phyloP scores from a whole-genome alignment of 2,113 vertebrate species.

The Pygoscelis adeliae region DNA sequence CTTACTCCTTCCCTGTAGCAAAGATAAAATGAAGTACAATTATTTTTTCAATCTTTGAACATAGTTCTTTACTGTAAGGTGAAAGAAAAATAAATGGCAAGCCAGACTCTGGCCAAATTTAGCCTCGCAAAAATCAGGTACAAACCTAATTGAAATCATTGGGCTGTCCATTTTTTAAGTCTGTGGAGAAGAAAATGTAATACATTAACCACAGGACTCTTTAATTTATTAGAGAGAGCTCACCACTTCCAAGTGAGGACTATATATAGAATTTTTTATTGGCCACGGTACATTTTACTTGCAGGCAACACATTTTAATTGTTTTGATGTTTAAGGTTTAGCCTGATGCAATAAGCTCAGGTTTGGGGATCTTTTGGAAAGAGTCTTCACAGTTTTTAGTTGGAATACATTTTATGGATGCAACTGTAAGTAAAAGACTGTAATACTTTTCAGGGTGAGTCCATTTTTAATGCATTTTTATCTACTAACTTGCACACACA shows the following conservation, averaged over 20 bases:
- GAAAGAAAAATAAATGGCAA: background rate
- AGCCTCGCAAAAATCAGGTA: background rate
- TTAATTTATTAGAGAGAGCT: background rate
- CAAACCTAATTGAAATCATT: slow-evolving; percentile 1
- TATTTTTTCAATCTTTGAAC: background rate
- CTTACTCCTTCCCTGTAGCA: background rate
- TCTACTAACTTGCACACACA: background rate
- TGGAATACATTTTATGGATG: background rate
- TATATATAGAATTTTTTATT: background rate
- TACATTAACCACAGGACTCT: background rate
- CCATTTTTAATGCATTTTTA: background rate
- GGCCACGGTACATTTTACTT: background rate
- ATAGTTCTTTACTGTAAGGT: background rate
- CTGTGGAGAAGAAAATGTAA: background rate
- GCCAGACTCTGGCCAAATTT: background rate
- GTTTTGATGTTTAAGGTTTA: background rate
- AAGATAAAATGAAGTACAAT: background rate
- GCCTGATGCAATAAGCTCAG: background rate
- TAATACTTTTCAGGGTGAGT: background rate
- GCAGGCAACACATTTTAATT: background rate
- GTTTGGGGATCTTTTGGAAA: background rate
- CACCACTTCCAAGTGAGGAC: background rate
- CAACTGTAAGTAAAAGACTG: background rate
- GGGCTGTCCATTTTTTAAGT: background rate
- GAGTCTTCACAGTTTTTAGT: background rate